A percentile compares a stretch with the other conserved stretches of the same genome.
Conservation (phyloP, 2,888 invertebrate genomes). For the Cynaeus angustus region DNA sequence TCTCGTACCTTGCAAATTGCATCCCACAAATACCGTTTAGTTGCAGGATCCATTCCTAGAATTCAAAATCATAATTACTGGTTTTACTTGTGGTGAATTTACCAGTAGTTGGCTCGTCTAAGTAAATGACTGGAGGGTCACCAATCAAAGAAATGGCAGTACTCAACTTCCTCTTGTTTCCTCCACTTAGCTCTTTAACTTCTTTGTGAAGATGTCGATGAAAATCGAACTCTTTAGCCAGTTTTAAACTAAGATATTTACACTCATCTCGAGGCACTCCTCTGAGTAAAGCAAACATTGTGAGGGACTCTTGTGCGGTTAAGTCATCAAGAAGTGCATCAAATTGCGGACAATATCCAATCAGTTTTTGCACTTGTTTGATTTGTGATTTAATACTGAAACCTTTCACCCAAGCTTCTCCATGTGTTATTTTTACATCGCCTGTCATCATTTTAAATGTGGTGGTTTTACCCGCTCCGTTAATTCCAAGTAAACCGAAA, state of each 20-base stretch:
- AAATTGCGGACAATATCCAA: conserved; percentile 76
- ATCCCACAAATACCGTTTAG: conserved; percentile 87
- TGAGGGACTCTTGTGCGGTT: conserved; percentile 74
- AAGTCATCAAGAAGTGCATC: conserved; percentile 75
- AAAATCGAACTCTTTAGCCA: conserved; percentile 71
- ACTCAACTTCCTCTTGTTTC: conserved; percentile 73
- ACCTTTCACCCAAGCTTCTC: conserved; percentile 78
- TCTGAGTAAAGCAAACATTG: conserved; percentile 73
- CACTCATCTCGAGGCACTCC: conserved; percentile 69
- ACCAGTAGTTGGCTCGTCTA: conserved; percentile 65
- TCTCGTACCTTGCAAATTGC: conserved; percentile 81
- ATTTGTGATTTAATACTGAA: conserved; percentile 72
- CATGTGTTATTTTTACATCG: conserved; percentile 81
- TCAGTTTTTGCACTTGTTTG: conserved; percentile 75
- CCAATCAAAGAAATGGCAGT: conserved; percentile 73
- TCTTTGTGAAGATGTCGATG: conserved; percentile 67
- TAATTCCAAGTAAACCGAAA: conserved; percentile 88
- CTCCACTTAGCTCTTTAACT: conserved; percentile 68
- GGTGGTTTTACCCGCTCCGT: conserved; percentile 91
- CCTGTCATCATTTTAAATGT: conserved; percentile 95
- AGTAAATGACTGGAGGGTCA: conserved; percentile 71
- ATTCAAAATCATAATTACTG: conserved; percentile 9
- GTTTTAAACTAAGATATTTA: conserved; percentile 63
- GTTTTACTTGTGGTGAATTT: too few relatives aligned
- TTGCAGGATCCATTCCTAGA: conserved; percentile 85